Conservation (phyloP, 2,113 vertebrate genomes). For the Orycteropus afer region DNA sequence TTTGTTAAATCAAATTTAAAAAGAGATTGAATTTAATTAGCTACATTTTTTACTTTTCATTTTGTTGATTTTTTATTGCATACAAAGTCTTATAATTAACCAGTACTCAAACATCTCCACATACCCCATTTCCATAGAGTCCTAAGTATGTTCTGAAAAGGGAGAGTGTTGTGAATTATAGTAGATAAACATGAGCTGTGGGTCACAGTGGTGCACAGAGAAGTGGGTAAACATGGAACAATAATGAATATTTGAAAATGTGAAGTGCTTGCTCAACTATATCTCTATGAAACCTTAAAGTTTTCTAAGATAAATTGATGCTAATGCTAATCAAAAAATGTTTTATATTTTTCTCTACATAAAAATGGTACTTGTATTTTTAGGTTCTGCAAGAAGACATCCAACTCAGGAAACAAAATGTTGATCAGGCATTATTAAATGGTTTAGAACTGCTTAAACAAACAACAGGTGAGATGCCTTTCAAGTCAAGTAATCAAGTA, state of each 20-base stretch:
- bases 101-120: background rate
- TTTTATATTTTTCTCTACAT: background rate
- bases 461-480: constrained; percentile 92
- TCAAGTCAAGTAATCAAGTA: background rate
- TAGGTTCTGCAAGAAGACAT: constrained; percentile 96
- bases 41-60: background rate
- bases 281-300: background rate
- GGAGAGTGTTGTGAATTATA: background rate
- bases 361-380: constrained; percentile 66
- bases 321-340: background rate
- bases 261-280: background rate
- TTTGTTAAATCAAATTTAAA: background rate
- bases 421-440: constrained; percentile 95
- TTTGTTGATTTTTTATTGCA: background rate
- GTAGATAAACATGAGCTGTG: background rate
- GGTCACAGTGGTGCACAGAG: background rate
- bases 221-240: background rate
- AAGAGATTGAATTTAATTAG: background rate
- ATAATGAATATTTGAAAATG: background rate
- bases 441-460: constrained; percentile 97
- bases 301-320: constrained; percentile 44
- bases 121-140: background rate
- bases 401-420: constrained; percentile 91
- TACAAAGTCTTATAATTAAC: background rate
- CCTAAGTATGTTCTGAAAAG: background rate